Evolutionary conservation across 2,888 invertebrate species (phyloP).

Genomic region (Andrena fulva): DNA sequence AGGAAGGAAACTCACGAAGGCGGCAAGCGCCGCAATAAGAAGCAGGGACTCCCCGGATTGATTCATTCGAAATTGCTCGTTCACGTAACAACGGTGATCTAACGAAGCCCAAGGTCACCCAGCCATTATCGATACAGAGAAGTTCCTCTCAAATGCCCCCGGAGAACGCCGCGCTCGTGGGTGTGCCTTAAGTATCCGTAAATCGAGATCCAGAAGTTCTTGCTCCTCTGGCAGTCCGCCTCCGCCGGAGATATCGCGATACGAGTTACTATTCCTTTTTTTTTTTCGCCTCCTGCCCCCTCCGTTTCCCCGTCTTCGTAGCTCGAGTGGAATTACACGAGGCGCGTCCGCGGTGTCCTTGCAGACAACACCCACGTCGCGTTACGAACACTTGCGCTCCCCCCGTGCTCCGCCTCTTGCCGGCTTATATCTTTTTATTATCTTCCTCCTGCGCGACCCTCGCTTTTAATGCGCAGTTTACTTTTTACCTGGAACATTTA

Average conservation of each 20-base stretch:
- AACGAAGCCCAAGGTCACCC: slow-evolving; percentile 43
- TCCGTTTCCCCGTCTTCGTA: background rate
- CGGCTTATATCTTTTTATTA: slow-evolving; percentile 45
- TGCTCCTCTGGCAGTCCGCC: slow-evolving; percentile 57
- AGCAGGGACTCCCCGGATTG: background rate
- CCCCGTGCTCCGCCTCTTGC: background rate
- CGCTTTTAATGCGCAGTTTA: slow-evolving; percentile 41
- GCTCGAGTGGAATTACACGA: slow-evolving; percentile 66
- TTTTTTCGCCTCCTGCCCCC: background rate
- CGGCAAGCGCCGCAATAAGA: background rate
- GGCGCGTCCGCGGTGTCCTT: slow-evolving; percentile 60
- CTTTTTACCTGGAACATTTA: slow-evolving; percentile 42
- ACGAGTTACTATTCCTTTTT: slow-evolving; percentile 51
- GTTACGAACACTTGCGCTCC: slow-evolving; percentile 52
- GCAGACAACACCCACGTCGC: slow-evolving; percentile 67
- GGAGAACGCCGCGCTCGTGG: slow-evolving; percentile 57
- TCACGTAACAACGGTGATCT: slow-evolving; percentile 15
- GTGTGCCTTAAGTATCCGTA: slow-evolving; percentile 64
- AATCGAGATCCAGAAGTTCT: slow-evolving; percentile 66
- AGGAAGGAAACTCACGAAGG: background rate
- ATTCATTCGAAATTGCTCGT: slow-evolving; percentile 10
- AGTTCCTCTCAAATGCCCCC: slow-evolving; percentile 35
- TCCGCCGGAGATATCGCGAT: slow-evolving; percentile 60
- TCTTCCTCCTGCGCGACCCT: slow-evolving; percentile 32
- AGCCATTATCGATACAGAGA: slow-evolving; percentile 42